Percentiles rank a stretch among this genome's conserved stretches.
These are phyloP conservation scores for Hirundo rustica DNA, from an alignment of 2,797 vertebrate genomes.

Conservation along the genomic window DNA sequence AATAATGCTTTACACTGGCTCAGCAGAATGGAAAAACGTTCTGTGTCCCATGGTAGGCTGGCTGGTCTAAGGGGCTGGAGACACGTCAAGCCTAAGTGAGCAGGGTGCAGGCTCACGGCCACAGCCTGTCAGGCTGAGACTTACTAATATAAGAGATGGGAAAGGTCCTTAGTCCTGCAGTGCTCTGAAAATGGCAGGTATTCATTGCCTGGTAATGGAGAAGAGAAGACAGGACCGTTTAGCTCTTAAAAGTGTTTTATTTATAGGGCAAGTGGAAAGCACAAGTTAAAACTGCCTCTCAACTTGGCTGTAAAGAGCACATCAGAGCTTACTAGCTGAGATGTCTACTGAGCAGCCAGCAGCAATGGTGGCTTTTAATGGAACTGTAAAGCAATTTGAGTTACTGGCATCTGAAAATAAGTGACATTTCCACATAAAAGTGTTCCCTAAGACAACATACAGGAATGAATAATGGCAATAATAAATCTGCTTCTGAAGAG, in stretches of 20 bases:
- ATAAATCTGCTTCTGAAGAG: constrained; percentile 37
- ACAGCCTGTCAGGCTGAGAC: neutral
- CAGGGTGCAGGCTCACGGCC: rapidly evolving
- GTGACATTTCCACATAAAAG: constrained; percentile 44
- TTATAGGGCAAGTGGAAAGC: constrained; percentile 9
- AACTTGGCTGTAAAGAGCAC: constrained; percentile 11
- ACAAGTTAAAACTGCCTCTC: constrained; percentile 16
- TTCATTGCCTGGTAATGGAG: neutral
- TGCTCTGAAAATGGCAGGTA: neutral
- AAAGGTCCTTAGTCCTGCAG: neutral
- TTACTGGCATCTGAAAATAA: constrained; percentile 45
- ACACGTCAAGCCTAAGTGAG: neutral
- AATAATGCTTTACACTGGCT: neutral
- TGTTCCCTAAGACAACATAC: neutral
- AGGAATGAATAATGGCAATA: constrained; percentile 39
- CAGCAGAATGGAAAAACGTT: neutral
- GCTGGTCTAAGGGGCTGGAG: neutral
- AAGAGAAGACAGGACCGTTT: neutral
- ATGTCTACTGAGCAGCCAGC: constrained; percentile 24
- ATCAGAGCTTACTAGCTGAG: constrained; percentile 19
- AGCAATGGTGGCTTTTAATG: constrained; percentile 39
- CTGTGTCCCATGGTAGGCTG: neutral
- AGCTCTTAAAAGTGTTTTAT: constrained; percentile 41
- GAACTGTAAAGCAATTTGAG: constrained; percentile 45
- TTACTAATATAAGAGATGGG: neutral